These are phyloP conservation scores for Platycheirus rosarum DNA, from an alignment of 2,888 invertebrate genomes.

Conservation along the genomic window DNA sequence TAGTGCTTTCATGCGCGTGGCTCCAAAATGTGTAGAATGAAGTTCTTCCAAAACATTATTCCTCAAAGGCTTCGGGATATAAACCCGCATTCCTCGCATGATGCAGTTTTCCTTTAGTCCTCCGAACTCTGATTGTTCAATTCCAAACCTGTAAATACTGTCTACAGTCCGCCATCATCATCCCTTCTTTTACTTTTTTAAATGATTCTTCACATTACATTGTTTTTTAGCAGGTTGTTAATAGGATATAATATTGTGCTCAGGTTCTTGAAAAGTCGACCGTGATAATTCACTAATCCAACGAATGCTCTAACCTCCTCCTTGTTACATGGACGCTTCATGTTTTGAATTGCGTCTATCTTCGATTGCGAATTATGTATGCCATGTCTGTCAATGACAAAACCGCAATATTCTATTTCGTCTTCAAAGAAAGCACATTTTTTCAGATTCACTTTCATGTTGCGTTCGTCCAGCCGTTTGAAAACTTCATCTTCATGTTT, in stretches of 20 bases:
- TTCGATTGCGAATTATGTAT: no score
- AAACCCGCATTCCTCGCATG: background rate
- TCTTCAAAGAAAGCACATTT: no score
- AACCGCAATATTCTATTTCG: no score
- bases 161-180: background rate
- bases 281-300: conserved; percentile 10
- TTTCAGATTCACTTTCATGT: no score
- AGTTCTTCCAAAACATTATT: conserved; percentile 14
- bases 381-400: no score
- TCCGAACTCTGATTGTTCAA: background rate
- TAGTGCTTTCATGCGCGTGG: conserved; percentile 22
- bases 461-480: no score
- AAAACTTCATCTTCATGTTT: no score
- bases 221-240: conserved; percentile 2
- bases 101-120: background rate
- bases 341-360: no score
- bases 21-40: conserved; percentile 42
- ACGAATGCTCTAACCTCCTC: conserved; percentile 4
- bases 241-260: conserved; percentile 18
- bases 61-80: background rate
- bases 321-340: conserved; percentile 1
- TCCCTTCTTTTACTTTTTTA: background rate
- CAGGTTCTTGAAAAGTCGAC: conserved; percentile 7
- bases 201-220: conserved; percentile 1
- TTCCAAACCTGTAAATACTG: conserved; percentile 10